Base-by-base conservation (phyloP, 2,888 invertebrate species). In the Drosophila pegasa region DNA sequence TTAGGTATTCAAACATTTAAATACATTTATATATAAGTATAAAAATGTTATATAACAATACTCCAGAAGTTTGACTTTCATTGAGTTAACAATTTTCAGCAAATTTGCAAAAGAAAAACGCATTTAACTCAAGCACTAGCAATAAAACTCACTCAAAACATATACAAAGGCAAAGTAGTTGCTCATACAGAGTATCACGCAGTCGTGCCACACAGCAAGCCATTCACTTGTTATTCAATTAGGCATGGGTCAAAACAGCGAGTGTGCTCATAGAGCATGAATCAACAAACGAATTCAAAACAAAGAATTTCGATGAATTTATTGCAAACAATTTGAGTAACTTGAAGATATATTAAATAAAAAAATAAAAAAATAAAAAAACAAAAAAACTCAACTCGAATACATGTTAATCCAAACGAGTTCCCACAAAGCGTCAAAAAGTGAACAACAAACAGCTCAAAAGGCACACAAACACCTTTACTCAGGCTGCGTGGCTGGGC, bases 151-250 rank as follows among this genome's bases (percentile, higher is more conserved):
- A 5, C 12, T 3, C 22, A 22, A 33, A 41, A 25, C n/a, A 27
- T 5, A 27, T 9, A 27, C n/a, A 43, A 25, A 25, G 7, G n/a
- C 2, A 1, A 3, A 20, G 2, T 8, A 22, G 7, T 33, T 10
- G 9, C 12, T 40, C 10, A 0, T 33, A 20, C 22, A 67, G 60
- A 45, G 67, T 56, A 67, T 66, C 6, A n/a, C 0, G 2, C 2
- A 25, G 59, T 50, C 37, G 25, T 2, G 2, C 7, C 20, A 16
- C 6, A 4, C 22, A 4, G 10, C 7, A 22, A 27, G 22, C 9
- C 9, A 29, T 10, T 47, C 31, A 38, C 40, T 59, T 45, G 37
- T 47, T 67, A 48, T 71, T 67, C 48, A 63, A 71, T 71, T 41
- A 52, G 40, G 16, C 35, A 55, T 63, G 43, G 63, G 31, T 61